These are phyloP conservation scores for Protomyctophum bolini DNA, from an alignment of 2,113 vertebrate genomes.

Conservation along the genomic window DNA sequence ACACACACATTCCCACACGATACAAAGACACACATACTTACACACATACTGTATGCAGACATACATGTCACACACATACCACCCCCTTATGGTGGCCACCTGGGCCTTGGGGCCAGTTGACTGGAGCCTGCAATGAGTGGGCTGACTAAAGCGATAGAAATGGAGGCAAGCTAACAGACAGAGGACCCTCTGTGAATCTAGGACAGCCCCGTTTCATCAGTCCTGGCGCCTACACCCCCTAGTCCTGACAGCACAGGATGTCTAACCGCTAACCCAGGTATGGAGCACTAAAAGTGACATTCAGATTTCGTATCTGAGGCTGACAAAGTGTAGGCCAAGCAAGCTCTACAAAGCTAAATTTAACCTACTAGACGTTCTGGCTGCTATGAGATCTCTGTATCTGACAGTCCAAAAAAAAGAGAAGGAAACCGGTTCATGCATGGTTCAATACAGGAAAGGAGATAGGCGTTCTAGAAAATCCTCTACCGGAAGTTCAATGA, in stretches of 20 bases:
- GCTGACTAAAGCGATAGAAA: slow-evolving; percentile 46
- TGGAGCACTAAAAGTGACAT: slow-evolving; percentile 22
- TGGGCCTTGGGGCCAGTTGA: slow-evolving; percentile 71
- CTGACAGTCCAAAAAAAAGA: too few species aligned
- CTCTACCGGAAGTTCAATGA: too few species aligned
- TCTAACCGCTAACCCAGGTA: slow-evolving; percentile 27
- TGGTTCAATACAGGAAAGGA: too few species aligned
- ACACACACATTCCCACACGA: too few species aligned
- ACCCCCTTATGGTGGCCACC: slow-evolving; percentile 66
- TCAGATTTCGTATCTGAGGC: slow-evolving; percentile 43
- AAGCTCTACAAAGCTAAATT: slow-evolving; percentile 16
- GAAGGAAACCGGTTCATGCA: too few species aligned
- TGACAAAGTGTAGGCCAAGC: slow-evolving; percentile 19
- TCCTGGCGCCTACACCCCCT: slow-evolving; percentile 30
- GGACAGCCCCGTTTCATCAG: slow-evolving; percentile 74
- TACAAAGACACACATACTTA: too few species aligned
- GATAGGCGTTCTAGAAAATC: too few species aligned
- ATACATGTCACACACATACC: slow-evolving; percentile 35
- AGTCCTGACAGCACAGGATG: slow-evolving; percentile 14
- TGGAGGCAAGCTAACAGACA: slow-evolving; percentile 51
- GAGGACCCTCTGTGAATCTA: slow-evolving; percentile 64
- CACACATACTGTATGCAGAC: too few species aligned
- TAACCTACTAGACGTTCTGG: too few species aligned
- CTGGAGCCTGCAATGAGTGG: slow-evolving; percentile 74
- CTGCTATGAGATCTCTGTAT: too few species aligned